Conservation (phyloP, 2,888 invertebrate species). For the Saturnia pavonia region DNA sequence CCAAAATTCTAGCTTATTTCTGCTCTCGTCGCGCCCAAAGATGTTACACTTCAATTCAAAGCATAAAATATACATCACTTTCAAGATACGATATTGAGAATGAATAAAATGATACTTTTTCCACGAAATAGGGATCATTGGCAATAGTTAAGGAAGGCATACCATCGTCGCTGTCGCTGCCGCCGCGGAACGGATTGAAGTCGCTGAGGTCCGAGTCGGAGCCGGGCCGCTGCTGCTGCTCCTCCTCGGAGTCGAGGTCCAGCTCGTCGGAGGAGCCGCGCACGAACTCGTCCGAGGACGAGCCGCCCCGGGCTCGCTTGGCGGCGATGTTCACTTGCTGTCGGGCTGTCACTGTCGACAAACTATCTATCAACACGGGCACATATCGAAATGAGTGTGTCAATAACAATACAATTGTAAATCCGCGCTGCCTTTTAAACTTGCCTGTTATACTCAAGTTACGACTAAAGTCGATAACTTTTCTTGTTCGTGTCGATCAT, state of each 20-base stretch:
- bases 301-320: slow-evolving; percentile 80
- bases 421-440: not conserved
- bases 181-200: slow-evolving; percentile 94
- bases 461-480: no score
- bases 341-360: slow-evolving; percentile 60
- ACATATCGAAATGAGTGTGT: no score
- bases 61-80: no score
- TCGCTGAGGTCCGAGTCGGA: slow-evolving; percentile 83
- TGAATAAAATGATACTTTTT: no score
- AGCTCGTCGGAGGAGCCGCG: slow-evolving; percentile 84
- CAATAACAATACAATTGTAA: not conserved
- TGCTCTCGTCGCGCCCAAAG: no score
- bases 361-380: no score
- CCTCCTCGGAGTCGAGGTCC: slow-evolving; percentile 54
- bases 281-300: slow-evolving; percentile 85
- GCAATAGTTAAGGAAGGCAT: not conserved
- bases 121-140: no score
- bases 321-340: slow-evolving; percentile 70
- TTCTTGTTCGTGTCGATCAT: no score
- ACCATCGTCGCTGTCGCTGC: slow-evolving; percentile 91
- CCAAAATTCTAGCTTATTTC: no score
- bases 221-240: slow-evolving; percentile 33
- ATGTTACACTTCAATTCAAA: no score
- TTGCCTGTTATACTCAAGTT: no score
- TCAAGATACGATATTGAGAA: no score